Base-by-base conservation (phyloP, 2,113 vertebrate genomes). In the Ascaphus truei region DNA sequence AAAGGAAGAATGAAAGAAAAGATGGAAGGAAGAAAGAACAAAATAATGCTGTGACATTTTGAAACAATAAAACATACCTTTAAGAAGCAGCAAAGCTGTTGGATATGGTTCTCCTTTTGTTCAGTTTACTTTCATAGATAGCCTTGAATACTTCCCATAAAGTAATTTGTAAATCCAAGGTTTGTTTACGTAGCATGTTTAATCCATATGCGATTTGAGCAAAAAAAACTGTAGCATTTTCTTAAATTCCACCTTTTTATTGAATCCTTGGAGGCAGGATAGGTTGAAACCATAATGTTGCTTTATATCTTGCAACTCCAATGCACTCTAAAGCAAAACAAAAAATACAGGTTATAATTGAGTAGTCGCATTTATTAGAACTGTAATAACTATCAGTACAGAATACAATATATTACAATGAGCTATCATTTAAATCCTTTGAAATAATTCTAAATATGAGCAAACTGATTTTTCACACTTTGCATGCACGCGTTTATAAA, bases 151-250 rank as follows among this genome's bases (percentile, higher is more conserved):
- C 1, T 36, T 52, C 68, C 10, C 15, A 58, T 8, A 20, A 53
- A 45, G 27, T 64, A 30, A 31, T 0, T 1, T 45, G 60, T 15
- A 52, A 75, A 80, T 78, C 81, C 80, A 76, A 66, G 4, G 20
- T 36, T 0, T 0, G 9, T 10, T 9, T 3, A 27, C 15, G 47
- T 47, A 0, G 1, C 16, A 43, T 58, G 66, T 67, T 62, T 16
- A 16, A 16, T 0, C 0, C 69, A 64, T 12, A 41, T 7, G n/a
- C 15, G 23, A 23, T 15, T 71, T 12, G 25, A 9, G 39, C 15
- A 23, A 3, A 27, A 56, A 2, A 8, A 26, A 48, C 7, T 7
- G 13, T 29, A 37, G 45, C 68, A 62, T 62, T 62, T 56, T 45
- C 20, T 8, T 20, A 66, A 73, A 81, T 76, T 76, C 75, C 67